phyloP scores from a whole-genome alignment of 2,113 vertebrate species.

The Nyctibius bracteatus region DNA sequence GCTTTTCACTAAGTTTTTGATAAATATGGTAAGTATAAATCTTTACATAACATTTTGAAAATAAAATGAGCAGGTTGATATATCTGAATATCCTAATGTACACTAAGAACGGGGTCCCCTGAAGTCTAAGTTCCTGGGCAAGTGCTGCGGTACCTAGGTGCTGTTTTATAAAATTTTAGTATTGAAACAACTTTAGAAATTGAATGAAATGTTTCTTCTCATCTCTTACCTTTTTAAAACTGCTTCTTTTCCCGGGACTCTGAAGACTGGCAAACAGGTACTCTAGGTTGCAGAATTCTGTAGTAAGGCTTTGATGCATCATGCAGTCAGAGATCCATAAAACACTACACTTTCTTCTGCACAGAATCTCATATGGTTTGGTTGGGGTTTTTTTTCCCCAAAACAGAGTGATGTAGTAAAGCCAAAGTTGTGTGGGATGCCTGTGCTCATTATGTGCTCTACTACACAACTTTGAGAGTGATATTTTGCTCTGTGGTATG shows the following conservation, averaged over 20 bases:
- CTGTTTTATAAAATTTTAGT: neutral
- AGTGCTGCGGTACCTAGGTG: neutral
- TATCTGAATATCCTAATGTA: neutral
- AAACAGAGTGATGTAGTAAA: neutral
- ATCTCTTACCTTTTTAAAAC: neutral
- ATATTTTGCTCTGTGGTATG: neutral
- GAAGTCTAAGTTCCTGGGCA: fast-evolving
- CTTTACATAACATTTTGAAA: neutral
- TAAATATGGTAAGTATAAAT: neutral
- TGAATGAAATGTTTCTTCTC: neutral
- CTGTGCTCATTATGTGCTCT: neutral
- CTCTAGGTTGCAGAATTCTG: neutral
- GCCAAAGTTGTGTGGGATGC: neutral
- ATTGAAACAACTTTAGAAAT: neutral
- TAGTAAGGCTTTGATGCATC: neutral
- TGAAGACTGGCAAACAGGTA: neutral
- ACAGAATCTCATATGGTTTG: neutral
- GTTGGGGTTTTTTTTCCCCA: neutral
- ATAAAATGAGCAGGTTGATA: neutral
- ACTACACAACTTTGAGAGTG: neutral
- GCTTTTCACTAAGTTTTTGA: neutral
- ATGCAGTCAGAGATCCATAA: neutral
- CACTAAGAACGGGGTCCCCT: neutral
- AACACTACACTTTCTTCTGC: neutral
- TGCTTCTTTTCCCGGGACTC: neutral